Percentiles rank a stretch among this genome's conserved stretches.
These are phyloP conservation scores for Mythimna ferrago DNA, from an alignment of 2,888 invertebrate genomes.

Conservation along the genomic window DNA sequence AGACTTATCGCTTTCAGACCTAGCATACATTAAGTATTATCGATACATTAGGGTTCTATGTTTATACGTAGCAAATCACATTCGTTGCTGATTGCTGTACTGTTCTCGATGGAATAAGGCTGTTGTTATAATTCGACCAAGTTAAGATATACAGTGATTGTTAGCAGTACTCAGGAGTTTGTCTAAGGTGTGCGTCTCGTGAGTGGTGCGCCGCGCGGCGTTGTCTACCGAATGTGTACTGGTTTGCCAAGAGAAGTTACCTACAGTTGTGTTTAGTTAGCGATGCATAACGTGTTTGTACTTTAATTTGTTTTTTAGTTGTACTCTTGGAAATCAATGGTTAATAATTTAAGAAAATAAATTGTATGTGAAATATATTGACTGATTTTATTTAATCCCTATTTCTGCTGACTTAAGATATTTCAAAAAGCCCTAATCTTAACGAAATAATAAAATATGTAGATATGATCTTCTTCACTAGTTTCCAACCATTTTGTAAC, in stretches of 20 bases:
- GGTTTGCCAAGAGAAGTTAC: constrained; percentile 91
- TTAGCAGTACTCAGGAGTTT: constrained; percentile 74
- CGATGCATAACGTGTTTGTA: constrained; percentile 91
- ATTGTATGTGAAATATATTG: constrained; percentile 89
- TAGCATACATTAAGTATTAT: constrained; percentile 87
- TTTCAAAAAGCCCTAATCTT: background rate
- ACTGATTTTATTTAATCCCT: constrained; percentile 64
- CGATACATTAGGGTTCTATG: constrained; percentile 83
- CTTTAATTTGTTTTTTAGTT: constrained; percentile 91
- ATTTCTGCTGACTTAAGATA: background rate
- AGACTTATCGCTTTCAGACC: constrained; percentile 88
- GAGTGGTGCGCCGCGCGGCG: constrained; percentile 87
- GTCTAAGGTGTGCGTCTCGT: constrained; percentile 77
- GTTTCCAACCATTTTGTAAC: too few relatives aligned
- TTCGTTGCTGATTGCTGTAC: constrained; percentile 85
- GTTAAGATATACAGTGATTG: constrained; percentile 80
- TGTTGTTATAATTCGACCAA: constrained; percentile 86
- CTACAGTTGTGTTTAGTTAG: constrained; percentile 90
- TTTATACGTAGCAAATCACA: constrained; percentile 86
- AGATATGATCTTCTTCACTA: too few relatives aligned
- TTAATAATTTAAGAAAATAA: constrained; percentile 91
- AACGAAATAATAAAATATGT: background rate
- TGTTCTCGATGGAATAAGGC: constrained; percentile 84
- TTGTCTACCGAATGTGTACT: constrained; percentile 87
- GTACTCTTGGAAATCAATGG: constrained; percentile 91